Percentiles rank a stretch among this genome's conserved stretches.
Conservation (phyloP, 1,140 invertebrate species). For the Papilio xuthus region DNA sequence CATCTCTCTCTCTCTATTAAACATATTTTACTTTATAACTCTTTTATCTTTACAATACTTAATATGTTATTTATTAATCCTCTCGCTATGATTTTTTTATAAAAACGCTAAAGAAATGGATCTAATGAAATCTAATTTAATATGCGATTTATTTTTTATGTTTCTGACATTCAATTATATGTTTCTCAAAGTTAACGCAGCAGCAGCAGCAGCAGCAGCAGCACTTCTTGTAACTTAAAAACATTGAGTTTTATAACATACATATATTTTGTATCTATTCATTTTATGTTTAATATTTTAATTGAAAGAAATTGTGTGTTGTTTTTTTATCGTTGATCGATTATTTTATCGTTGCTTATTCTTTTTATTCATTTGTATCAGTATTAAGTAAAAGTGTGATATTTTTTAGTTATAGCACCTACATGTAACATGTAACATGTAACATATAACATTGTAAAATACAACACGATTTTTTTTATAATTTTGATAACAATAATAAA, state of each 20-base stretch:
- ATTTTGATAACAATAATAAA: no score
- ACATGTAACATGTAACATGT: no score
- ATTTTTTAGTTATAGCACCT: neutral
- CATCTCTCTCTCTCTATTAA: neutral
- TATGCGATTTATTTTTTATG: neutral
- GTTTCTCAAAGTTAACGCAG: no score
- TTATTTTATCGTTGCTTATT: neutral
- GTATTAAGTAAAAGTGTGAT: slow-evolving; percentile 8
- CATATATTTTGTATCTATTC: neutral
- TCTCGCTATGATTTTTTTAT: neutral
- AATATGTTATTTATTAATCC: neutral
- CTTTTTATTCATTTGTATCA: neutral
- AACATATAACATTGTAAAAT: neutral
- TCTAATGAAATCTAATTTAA: neutral
- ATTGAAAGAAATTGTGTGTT: neutral
- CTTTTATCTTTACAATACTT: neutral
- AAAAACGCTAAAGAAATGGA: neutral
- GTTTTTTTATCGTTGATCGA: neutral
- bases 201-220: no score
- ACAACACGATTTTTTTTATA: neutral
- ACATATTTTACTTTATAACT: neutral
- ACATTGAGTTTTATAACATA: neutral
- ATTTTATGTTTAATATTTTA: neutral
- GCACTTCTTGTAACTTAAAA: neutral
- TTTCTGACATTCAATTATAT: neutral